These are phyloP conservation scores for Zootoca vivipara DNA, from an alignment of 2,113 vertebrate genomes.

Conservation along the genomic window DNA sequence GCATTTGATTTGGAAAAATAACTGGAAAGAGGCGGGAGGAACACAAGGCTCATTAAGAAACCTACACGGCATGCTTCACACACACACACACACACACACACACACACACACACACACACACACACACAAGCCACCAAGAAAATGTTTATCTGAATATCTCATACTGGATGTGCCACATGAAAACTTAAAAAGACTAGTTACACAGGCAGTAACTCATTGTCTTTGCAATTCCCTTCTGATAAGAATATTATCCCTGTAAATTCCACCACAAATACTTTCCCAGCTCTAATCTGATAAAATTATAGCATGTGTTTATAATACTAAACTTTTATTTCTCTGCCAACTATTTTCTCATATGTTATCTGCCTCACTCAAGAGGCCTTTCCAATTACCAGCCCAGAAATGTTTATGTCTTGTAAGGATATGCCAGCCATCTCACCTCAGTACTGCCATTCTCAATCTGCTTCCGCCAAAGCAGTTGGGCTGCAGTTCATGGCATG, in stretches of 20 bases:
- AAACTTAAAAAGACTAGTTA: constrained; percentile 27
- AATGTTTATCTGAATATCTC: constrained; percentile 71
- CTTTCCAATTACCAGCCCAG: neutral
- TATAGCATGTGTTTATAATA: neutral
- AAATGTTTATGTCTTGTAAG: neutral
- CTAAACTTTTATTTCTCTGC: neutral
- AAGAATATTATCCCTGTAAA: neutral
- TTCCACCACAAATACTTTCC: neutral
- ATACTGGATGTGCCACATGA: constrained; percentile 57
- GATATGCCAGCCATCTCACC: neutral
- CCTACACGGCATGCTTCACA: constrained; percentile 68
- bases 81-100: too few species aligned
- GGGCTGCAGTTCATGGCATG: neutral
- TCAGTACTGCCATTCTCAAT: neutral
- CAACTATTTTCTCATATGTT: neutral
- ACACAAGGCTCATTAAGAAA: constrained; percentile 64
- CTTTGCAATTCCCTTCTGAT: constrained; percentile 17
- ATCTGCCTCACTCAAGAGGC: neutral
- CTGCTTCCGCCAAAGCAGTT: neutral
- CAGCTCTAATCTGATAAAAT: constrained; percentile 4
- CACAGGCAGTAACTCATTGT: constrained; percentile 32
- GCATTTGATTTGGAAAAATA: constrained; percentile 78
- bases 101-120: too few species aligned
- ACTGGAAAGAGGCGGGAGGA: constrained; percentile 55
- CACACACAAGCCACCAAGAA: neutral